Conservation (phyloP, 1,140 invertebrate genomes). For the Epicauta chinensis region DNA sequence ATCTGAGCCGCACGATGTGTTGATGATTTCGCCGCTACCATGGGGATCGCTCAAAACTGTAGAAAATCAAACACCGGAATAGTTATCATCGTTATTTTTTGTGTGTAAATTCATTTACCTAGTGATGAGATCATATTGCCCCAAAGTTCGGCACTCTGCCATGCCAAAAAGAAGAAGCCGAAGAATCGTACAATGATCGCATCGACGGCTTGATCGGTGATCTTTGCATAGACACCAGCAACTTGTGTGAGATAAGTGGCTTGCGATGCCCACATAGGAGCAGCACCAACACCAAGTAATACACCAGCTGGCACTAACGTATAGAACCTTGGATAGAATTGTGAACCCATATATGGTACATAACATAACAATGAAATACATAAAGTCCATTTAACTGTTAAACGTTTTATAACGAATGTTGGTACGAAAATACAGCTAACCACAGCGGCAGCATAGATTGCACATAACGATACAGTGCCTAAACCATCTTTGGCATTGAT, state of each 20-base stretch:
- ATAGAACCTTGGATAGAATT: constrained; percentile 85
- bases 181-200: constrained; percentile 92
- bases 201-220: constrained; percentile 80
- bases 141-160: constrained; percentile 92
- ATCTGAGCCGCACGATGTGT: constrained; percentile 64
- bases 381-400: constrained; percentile 94
- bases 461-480: constrained; percentile 75
- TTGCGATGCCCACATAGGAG: constrained; percentile 95
- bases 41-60: constrained; percentile 71
- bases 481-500: constrained; percentile 78
- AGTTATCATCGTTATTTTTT: not conserved
- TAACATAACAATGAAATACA: constrained; percentile 88
- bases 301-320: constrained; percentile 90
- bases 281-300: constrained; percentile 82
- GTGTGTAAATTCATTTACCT: constrained; percentile 50
- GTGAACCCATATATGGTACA: constrained; percentile 86
- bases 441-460: constrained; percentile 83
- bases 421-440: constrained; percentile 91
- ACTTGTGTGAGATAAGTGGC: constrained; percentile 92
- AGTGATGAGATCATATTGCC: constrained; percentile 95
- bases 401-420: constrained; percentile 76
- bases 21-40: constrained; percentile 43
- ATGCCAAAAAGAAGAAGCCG: constrained; percentile 96
- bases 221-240: constrained; percentile 80
- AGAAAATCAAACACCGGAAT: constrained; percentile 28